Percentiles rank a stretch among this genome's conserved stretches.
These are phyloP conservation scores for Azorinus chamasolen DNA, from an alignment of 2,888 invertebrate genomes.

Conservation along the genomic window DNA sequence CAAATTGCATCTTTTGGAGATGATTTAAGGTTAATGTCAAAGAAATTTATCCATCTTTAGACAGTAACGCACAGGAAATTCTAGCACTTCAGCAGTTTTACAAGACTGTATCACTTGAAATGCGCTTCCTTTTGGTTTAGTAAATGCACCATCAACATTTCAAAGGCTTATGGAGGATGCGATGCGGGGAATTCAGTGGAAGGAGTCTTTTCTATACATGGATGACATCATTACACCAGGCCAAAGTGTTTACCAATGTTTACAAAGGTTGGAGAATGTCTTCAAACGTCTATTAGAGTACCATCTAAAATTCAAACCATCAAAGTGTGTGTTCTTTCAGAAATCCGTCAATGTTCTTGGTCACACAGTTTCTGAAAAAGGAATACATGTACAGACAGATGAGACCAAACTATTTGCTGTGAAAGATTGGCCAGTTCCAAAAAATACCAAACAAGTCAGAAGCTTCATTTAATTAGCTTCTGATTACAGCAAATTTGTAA, in stretches of 20 bases:
- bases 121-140: constrained; percentile 47
- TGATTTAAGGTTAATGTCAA: constrained; percentile 20
- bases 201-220: constrained; percentile 25
- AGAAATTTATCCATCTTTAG: constrained; percentile 29
- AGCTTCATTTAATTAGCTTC: constrained; percentile 24
- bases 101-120: constrained; percentile 46
- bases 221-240: constrained; percentile 24
- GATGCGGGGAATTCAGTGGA: constrained; percentile 28
- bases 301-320: constrained; percentile 2
- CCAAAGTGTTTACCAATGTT: constrained; percentile 7
- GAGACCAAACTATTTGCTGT: constrained; percentile 13
- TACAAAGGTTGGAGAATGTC: neutral
- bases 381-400: constrained; percentile 20
- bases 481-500: constrained; percentile 22
- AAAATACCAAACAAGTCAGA: constrained; percentile 15
- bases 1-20: constrained; percentile 23
- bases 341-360: neutral
- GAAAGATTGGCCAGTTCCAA: constrained; percentile 19
- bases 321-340: constrained; percentile 8
- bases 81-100: constrained; percentile 32
- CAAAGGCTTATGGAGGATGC: constrained; percentile 54
- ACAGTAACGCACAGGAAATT: constrained; percentile 31
- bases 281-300: neutral
- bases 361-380: constrained; percentile 20
- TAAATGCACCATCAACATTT: constrained; percentile 63